phyloP scores from a whole-genome alignment of 2,113 vertebrate species.

The Silurus asotus region DNA sequence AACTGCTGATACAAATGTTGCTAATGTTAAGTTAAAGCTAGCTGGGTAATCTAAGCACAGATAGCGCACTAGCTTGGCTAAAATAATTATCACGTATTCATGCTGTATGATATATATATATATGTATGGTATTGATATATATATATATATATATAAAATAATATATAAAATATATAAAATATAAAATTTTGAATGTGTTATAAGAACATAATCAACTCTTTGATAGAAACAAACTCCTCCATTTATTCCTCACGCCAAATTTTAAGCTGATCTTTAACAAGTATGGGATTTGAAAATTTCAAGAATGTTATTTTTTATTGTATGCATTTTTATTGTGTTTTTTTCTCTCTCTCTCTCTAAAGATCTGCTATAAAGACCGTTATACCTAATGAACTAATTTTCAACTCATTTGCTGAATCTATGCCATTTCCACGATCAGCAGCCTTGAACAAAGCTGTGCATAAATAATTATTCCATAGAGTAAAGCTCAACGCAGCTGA shows the following conservation, averaged over 20 bases:
- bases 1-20: too few relatives aligned
- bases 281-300: neutral
- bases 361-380: neutral
- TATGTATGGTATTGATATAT: too few relatives aligned
- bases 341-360: neutral
- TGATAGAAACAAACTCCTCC: neutral
- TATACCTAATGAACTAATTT: slow-evolving; percentile 19
- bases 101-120: neutral
- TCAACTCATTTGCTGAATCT: slow-evolving; percentile 4
- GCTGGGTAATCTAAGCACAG: neutral
- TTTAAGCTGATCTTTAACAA: neutral
- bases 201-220: neutral
- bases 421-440: slow-evolving; percentile 15
- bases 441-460: slow-evolving; percentile 3
- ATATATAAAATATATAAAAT: too few relatives aligned
- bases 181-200: neutral
- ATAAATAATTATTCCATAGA: slow-evolving; percentile 26
- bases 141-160: too few relatives aligned
- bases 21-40: too few relatives aligned
- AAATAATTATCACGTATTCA: neutral
- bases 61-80: neutral
- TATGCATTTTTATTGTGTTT: neutral
- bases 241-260: neutral
- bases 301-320: neutral
- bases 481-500: neutral